Conservation (phyloP, 92 coral and sea anemone species). For the Heteractis magnifica region DNA sequence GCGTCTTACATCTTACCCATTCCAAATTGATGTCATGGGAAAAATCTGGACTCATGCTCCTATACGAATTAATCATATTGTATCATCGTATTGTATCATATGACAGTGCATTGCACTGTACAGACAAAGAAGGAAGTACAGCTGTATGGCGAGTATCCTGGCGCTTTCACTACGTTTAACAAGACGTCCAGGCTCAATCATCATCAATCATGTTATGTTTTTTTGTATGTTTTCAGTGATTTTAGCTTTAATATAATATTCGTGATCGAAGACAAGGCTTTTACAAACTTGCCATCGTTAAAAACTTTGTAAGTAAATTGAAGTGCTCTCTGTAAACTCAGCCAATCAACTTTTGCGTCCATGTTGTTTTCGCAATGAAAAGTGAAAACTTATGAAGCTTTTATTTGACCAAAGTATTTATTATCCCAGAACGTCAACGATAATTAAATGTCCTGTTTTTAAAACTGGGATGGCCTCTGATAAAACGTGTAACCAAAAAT, state of each 20-base stretch:
- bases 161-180: too few species aligned
- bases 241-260: conserved; percentile 26
- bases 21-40: too few species aligned
- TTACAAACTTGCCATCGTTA: neutral
- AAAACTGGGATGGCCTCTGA: too few species aligned
- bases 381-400: too few species aligned
- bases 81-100: neutral
- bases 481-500: too few species aligned
- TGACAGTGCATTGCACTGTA: too few species aligned
- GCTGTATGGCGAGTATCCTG: too few species aligned
- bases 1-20: too few species aligned
- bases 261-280: neutral
- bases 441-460: too few species aligned
- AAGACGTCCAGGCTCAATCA: neutral
- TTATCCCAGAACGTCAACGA: too few species aligned
- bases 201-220: neutral
- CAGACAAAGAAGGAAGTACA: too few species aligned
- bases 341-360: neutral
- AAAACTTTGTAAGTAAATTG: neutral
- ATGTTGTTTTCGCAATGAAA: neutral
- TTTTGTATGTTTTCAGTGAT: conserved; percentile 20
- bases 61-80: neutral
- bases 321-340: neutral
- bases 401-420: too few species aligned
- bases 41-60: neutral